Evolutionary conservation across 2,888 invertebrate species (phyloP).

Genomic region (Acleris emargana): DNA sequence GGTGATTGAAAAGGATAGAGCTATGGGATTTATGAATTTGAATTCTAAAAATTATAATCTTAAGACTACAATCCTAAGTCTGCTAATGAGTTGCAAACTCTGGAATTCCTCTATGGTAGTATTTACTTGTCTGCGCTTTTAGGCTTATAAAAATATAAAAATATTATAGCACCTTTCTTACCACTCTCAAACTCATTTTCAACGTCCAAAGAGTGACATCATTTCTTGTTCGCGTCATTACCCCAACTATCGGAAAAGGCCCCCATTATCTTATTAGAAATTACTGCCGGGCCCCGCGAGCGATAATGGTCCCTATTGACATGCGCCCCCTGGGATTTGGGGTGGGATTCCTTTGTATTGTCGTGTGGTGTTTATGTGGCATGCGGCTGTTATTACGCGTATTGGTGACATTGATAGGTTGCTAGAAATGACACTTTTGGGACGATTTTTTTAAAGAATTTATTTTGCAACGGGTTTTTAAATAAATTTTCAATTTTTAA

Average conservation of each 20-base stretch:
- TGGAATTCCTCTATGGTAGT: no score
- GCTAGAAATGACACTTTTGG: conserved; percentile 18
- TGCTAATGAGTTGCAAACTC: no score
- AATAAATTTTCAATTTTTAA: no score
- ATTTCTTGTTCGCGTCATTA: conserved; percentile 27
- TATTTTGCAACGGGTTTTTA: no score
- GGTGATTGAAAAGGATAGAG: no score
- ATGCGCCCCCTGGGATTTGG: conserved; percentile 38
- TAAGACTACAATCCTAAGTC: no score
- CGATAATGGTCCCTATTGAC: conserved; percentile 50
- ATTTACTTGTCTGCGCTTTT: no score
- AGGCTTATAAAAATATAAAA: no score
- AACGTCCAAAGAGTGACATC: conserved; percentile 17
- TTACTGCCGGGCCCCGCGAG: conserved; percentile 49
- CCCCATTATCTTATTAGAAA: conserved; percentile 73
- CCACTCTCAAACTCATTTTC: not conserved
- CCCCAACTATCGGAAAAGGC: conserved; percentile 61
- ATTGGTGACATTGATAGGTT: conserved; percentile 47
- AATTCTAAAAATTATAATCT: no score
- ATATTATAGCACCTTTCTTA: no score
- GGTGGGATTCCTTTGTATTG: conserved; percentile 52
- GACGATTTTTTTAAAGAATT: no score
- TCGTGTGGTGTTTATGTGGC: conserved; percentile 58
- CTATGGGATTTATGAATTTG: no score
- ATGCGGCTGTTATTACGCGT: conserved; percentile 55